Evolutionary conservation across 2,113 vertebrate genomes (phyloP).

Genomic region (Pithys albifrons): DNA sequence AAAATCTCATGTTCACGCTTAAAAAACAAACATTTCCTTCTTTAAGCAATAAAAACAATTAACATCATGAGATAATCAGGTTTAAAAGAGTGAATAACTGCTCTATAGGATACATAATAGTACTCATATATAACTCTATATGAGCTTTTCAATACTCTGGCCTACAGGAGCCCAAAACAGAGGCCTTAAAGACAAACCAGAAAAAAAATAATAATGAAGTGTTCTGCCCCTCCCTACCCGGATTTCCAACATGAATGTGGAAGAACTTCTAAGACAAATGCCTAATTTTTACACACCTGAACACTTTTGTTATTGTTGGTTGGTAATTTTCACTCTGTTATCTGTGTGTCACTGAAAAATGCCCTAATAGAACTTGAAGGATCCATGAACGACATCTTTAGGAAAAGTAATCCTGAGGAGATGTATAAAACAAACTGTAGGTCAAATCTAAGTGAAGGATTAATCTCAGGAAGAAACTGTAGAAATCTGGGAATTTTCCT

Average conservation of each 20-base stretch:
- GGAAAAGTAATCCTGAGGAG: not conserved
- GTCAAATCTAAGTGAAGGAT: not conserved
- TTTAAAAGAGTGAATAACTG: not conserved
- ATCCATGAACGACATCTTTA: not conserved
- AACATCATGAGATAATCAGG: not conserved
- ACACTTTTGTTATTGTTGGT: not conserved
- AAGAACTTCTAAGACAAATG: not conserved
- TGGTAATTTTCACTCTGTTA: not conserved
- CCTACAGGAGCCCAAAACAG: rapidly evolving
- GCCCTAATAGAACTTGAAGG: not conserved
- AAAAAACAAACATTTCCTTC: not conserved
- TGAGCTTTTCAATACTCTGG: not conserved
- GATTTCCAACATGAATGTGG: not conserved
- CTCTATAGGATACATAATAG: not conserved
- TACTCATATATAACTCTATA: not conserved
- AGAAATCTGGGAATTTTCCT: not conserved
- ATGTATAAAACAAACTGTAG: not conserved
- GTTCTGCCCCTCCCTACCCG: rapidly evolving
- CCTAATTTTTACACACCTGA: rapidly evolving
- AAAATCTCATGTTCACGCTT: not conserved
- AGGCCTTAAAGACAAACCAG: not conserved
- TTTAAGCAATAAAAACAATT: not conserved
- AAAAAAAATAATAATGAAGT: not conserved
- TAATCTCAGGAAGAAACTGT: not conserved
- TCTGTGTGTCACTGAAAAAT: not conserved